Base-by-base conservation (phyloP, 2,113 vertebrate species). In the Hipposideros armiger region DNA sequence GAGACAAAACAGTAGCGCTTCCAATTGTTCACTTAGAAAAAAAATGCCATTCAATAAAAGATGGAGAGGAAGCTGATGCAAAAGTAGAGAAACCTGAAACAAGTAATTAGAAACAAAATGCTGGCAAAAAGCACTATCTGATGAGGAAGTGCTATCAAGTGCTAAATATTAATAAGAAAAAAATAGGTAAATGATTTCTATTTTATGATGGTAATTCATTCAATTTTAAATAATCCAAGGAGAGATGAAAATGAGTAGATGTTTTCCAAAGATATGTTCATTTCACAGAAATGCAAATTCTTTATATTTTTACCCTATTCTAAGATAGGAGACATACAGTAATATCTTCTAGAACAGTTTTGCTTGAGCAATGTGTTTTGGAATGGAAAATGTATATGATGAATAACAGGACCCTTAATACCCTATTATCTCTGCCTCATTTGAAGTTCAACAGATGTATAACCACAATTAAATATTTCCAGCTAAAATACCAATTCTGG, bases 331-430 rank as follows among this genome's bases (percentile, higher is more conserved):
- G 50, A 56, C 15, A n/a, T 69, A 62, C 50, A 91, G 32, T 87
- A 66, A 87, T 89, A 93, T 58, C 77, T 95, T 93, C 66, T 45
- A 93, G 58, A 74, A 87, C 15, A 87, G 36, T 96, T 95, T 83
- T 77, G 28, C 89, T 95, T 95, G 95, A 93, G 70, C 90, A 82
- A 56, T 94, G 87, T 91, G 70, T 94, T 95, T 95, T 95, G 64
- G 83, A 96, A 95, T 67, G 60, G 80, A 96, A 66, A 91, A 74
- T 73, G 66, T 96, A 69, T 95, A 90, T 91, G 69, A 91, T 96
- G 97, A 98, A 87, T 97, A 97, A 98, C 90, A 69, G 78, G 91
- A 97, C 97, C 95, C 97, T 98, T 98, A 95, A 83, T 91, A 96
- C 52, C 76, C 91, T 96, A 92, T 97, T 96, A 97, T 97, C 95